Evolutionary conservation across 1,140 invertebrate genomes (phyloP), one percentile per base, ranked within the genome.

Genomic region (Drosophila repletoides): DNA sequence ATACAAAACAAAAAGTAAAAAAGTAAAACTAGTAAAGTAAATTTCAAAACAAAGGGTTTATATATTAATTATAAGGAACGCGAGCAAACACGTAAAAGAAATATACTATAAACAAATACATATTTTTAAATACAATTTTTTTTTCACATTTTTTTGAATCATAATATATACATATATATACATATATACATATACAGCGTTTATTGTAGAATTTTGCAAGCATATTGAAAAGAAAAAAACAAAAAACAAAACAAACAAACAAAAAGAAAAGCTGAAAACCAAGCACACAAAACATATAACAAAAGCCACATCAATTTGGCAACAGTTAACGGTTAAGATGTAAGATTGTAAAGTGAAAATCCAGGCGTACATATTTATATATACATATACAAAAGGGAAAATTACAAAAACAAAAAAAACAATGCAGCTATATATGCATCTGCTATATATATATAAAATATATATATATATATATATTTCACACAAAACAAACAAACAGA

Each of bases 81-180:
- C 21, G 38, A 12, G 12, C 36, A 28, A 19, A 58, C 26, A 41
- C 38, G 38, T 19, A 29, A 19, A 5, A 22, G 51, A 53, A 69
- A 70, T 69, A 55, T 60, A 66, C 59, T 52, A 68, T 41, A 51
- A 63, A 40, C 29, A 65, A 68, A 64, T 63, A 63, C 26, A 87
- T 76, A 87, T 86, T 87, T 80, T 87, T 87, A 81, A 84, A 84
- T 74, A 74, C 56, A 46, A 59, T 79, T 83, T 83, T 77, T 83
- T 74, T 74, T 87, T 84, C 46, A 86, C 70, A 79, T 86, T 84
- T n/a, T n/a, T n/a, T 79, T 79, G 80, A 75, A 49, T 83, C 36
- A 51, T 66, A 59, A 70, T 51, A 63, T 24, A 31, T 52, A 52
- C 43, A 52, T 51, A 49, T 48, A 61, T 46, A 67, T 12, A 53